Percentiles rank a stretch among this genome's conserved stretches.
These are phyloP conservation scores for Phortica magna DNA, from an alignment of 2,888 invertebrate species.

Conservation along the genomic window DNA sequence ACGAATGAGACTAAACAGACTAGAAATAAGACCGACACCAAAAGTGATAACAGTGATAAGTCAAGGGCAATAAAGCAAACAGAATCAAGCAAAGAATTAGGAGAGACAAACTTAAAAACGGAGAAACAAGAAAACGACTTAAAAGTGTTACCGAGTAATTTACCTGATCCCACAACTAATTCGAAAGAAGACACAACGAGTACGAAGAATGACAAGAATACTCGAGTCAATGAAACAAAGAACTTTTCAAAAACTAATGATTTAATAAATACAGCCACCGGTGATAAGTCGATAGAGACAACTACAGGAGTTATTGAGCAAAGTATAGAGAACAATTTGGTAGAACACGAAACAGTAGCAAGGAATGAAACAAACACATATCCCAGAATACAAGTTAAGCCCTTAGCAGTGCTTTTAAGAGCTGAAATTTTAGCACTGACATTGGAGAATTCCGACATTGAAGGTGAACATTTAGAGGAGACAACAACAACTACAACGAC, in stretches of 20 bases:
- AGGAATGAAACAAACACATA: conserved; percentile 25
- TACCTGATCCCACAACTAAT: background rate
- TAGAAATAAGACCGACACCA: background rate
- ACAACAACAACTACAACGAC: background rate
- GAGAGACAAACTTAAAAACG: background rate
- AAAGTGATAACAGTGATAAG: background rate
- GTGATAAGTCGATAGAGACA: background rate
- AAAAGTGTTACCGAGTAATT: too few species aligned
- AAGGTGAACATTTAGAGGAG: background rate
- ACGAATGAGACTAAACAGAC: too few species aligned
- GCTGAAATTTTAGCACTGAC: conserved; percentile 56
- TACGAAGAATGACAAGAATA: background rate
- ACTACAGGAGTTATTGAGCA: conserved; percentile 1
- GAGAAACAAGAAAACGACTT: background rate
- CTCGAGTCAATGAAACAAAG: too few species aligned
- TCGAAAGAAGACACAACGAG: background rate
- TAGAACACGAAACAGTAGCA: background rate
- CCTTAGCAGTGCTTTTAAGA: conserved; percentile 64
- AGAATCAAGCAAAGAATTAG: background rate
- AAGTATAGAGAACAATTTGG: background rate
- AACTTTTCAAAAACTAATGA: background rate
- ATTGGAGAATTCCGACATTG: conserved; percentile 43
- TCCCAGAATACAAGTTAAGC: conserved; percentile 69
- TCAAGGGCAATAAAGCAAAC: background rate
- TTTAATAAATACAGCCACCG: background rate